phyloP scores from a whole-genome alignment of 2,888 invertebrate genomes.

The Pristionchus fissidentatus region DNA sequence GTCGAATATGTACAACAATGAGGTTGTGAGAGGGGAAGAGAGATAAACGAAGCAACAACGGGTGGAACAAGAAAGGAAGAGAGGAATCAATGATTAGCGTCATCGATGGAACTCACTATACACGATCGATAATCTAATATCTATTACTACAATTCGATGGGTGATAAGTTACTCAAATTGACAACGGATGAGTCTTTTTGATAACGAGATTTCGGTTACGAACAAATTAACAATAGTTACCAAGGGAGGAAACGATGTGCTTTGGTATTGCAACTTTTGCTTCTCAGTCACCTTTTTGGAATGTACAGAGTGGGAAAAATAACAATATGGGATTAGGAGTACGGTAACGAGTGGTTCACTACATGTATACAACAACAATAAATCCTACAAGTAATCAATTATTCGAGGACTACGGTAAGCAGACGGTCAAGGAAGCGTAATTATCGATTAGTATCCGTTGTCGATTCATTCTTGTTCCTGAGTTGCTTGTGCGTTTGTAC shows the following conservation, averaged over 20 bases:
- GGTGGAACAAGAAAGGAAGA: constrained; percentile 14
- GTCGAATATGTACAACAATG: constrained; percentile 41
- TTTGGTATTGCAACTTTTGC: constrained; percentile 13
- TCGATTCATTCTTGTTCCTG: constrained; percentile 39
- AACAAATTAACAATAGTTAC: constrained; percentile 12
- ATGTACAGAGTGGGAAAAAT: constrained; percentile 22
- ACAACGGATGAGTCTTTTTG: constrained; percentile 20
- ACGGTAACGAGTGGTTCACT: neutral
- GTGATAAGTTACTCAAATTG: constrained; percentile 29
- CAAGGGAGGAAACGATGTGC: neutral
- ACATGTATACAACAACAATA: constrained; percentile 37
- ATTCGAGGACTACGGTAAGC: constrained; percentile 10
- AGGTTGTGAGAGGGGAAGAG: constrained; percentile 13
- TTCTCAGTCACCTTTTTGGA: constrained; percentile 29
- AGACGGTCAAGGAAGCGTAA: constrained; percentile 26
- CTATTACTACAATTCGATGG: constrained; percentile 25
- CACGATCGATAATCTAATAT: neutral
- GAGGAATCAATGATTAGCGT: neutral
- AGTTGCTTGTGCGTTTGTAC: constrained; percentile 2
- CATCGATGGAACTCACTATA: constrained; percentile 35
- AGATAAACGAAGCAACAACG: constrained; percentile 37
- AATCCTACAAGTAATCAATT: constrained; percentile 15
- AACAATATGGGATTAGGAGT: constrained; percentile 8
- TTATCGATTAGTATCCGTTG: constrained; percentile 31
- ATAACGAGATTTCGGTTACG: neutral